A percentile compares a stretch with the other conserved stretches of the same genome.
Evolutionary conservation across 92 coral and sea anemone species (phyloP).

Genomic region (Chrysogorgia sp.): DNA sequence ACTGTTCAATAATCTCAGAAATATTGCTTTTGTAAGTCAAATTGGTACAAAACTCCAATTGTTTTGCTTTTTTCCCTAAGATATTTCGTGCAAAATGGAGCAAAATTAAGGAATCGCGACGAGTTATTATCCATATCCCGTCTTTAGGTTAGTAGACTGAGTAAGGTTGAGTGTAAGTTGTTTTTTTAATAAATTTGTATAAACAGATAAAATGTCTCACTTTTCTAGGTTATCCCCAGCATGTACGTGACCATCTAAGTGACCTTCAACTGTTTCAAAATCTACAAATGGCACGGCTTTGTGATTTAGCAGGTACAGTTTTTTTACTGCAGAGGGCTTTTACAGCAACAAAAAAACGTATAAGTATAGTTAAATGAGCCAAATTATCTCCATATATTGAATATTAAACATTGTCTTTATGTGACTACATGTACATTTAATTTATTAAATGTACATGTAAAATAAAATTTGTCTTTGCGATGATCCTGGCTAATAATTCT

Average conservation of each 20-base stretch:
- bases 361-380: background rate
- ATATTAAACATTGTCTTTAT: background rate
- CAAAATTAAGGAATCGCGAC: slow-evolving; percentile 79
- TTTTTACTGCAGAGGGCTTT: background rate
- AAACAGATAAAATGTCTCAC: background rate
- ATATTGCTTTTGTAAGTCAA: slow-evolving; percentile 16
- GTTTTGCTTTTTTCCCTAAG: no score
- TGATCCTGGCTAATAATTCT: background rate
- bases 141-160: slow-evolving; percentile 73
- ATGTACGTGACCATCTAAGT: slow-evolving; percentile 81
- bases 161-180: background rate
- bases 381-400: background rate
- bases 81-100: slow-evolving; percentile 80
- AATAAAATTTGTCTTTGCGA: background rate
- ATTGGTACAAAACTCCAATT: no score
- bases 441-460: no score
- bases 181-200: background rate
- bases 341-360: background rate
- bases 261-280: slow-evolving; percentile 88
- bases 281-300: slow-evolving; percentile 93
- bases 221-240: slow-evolving; percentile 82
- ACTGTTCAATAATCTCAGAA: slow-evolving; percentile 1
- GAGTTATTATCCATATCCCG: slow-evolving; percentile 88
- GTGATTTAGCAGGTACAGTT: slow-evolving; percentile 84
- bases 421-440: no score